A percentile compares a stretch with the other conserved stretches of the same genome.
These are phyloP conservation scores for Daubentonia madagascariensis DNA, from an alignment of 2,113 vertebrate species.

Conservation along the genomic window DNA sequence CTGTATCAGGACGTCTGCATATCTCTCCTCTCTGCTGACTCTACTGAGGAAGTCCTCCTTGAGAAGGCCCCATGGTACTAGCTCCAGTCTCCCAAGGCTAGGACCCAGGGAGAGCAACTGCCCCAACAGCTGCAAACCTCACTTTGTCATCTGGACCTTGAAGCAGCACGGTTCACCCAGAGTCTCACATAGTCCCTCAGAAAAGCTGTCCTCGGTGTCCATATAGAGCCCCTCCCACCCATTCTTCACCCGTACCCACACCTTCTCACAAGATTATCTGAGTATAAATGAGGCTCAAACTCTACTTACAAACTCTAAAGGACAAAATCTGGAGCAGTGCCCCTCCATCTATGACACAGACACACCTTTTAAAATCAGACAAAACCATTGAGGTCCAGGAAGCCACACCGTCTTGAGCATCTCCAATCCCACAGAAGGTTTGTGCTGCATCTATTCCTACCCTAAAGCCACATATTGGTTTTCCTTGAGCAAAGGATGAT, in stretches of 20 bases:
- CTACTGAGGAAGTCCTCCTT: neutral
- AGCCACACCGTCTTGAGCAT: neutral
- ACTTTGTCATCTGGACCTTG: neutral
- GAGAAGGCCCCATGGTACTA: neutral
- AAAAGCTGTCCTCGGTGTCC: neutral
- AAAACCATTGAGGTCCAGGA: neutral
- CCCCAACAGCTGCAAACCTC: neutral
- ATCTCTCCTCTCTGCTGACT: neutral
- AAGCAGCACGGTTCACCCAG: neutral
- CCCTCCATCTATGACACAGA: neutral
- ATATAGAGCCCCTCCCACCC: neutral
- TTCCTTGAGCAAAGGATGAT: neutral
- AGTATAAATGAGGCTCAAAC: neutral
- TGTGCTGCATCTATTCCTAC: neutral
- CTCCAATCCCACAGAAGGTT: neutral
- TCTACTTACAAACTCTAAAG: neutral
- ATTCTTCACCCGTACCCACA: neutral
- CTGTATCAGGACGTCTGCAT: accelerated
- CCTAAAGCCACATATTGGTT: neutral
- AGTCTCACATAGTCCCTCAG: neutral
- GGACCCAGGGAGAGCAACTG: neutral
- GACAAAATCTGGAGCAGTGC: neutral
- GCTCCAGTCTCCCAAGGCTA: neutral
- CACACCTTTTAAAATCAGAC: neutral
- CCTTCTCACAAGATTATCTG: neutral